phyloP scores from a whole-genome alignment of 2,888 invertebrate species.

The Elysia crispata region DNA sequence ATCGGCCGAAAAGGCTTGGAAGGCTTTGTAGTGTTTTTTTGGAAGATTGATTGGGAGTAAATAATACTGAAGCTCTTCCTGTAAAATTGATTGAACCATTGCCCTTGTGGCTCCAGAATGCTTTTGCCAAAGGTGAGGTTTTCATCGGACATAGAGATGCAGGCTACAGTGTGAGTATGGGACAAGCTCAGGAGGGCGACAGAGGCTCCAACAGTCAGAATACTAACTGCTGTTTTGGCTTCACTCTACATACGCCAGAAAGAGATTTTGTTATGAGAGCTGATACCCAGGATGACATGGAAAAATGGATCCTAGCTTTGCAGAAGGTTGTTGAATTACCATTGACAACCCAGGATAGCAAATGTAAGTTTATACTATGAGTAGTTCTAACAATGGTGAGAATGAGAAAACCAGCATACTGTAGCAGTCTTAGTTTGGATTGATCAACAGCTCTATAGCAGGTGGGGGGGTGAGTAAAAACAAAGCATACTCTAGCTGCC shows the following conservation, averaged over 20 bases:
- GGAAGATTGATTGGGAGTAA: too few relatives aligned
- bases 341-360: constrained; percentile 86
- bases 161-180: constrained; percentile 85
- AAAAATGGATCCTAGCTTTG: constrained; percentile 88
- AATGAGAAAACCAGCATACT: too few relatives aligned
- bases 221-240: constrained; percentile 81
- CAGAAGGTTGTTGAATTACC: constrained; percentile 86
- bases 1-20: too few relatives aligned
- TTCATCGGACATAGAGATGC: constrained; percentile 89
- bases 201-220: constrained; percentile 81
- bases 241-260: constrained; percentile 89
- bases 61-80: too few relatives aligned
- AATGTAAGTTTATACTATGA: constrained; percentile 57
- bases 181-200: constrained; percentile 82
- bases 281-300: constrained; percentile 86
- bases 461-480: too few relatives aligned
- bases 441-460: neutral
- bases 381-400: neutral
- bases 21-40: too few relatives aligned
- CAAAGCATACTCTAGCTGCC: too few relatives aligned
- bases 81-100: too few relatives aligned
- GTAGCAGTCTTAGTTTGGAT: neutral
- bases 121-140: constrained; percentile 93
- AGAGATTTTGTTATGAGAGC: constrained; percentile 90
- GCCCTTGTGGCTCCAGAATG: constrained; percentile 80